Evolutionary conservation across 2,797 vertebrate genomes (phyloP).

Genomic region (Sphenodon punctatus): DNA sequence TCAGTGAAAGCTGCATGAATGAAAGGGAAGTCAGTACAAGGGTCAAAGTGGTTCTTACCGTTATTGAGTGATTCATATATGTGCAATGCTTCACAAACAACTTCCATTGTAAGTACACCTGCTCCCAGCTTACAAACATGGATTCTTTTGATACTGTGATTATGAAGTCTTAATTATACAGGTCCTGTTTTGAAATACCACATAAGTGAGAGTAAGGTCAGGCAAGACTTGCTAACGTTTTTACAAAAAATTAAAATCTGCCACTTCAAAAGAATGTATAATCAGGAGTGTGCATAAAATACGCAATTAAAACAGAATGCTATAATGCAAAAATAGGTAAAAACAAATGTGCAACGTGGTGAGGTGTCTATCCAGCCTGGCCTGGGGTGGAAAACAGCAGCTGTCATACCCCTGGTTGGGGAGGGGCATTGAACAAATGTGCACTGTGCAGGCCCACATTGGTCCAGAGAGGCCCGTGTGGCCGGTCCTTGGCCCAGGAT

Average conservation of each 20-base stretch:
- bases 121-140: not conserved
- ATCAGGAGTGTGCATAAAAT: not conserved
- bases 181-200: not conserved
- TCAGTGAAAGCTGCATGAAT: not conserved
- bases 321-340: no score
- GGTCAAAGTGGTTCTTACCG: fast-evolving
- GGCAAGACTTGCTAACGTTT: not conserved
- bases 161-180: not conserved
- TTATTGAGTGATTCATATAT: fast-evolving
- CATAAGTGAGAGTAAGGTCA: not conserved
- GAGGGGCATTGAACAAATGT: no score
- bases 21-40: not conserved
- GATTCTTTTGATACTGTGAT: not conserved
- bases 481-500: no score
- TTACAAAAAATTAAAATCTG: not conserved
- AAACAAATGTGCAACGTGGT: no score
- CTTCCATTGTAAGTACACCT: not conserved
- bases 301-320: not conserved
- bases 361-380: no score
- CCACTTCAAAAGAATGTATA: not conserved
- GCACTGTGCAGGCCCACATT: no score
- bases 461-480: no score
- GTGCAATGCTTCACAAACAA: fast-evolving
- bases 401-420: no score
- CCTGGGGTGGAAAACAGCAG: no score